Evolutionary conservation across 1,140 invertebrate genomes (phyloP).

Genomic region (Bombus difficillimus): DNA sequence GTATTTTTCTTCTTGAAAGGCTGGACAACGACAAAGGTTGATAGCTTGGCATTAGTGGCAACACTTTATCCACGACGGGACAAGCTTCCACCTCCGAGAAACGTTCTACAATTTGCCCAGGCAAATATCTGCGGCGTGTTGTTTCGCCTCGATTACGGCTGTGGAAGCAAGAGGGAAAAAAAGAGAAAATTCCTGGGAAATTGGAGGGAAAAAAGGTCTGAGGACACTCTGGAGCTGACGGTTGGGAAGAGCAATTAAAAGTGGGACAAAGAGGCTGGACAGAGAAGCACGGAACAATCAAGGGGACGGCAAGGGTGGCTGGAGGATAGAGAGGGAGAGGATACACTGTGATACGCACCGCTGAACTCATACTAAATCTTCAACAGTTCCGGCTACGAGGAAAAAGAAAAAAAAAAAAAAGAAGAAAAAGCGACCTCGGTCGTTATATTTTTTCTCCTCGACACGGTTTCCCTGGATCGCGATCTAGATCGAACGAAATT

Average conservation of each 20-base stretch:
- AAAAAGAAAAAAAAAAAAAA: slow-evolving; percentile 3
- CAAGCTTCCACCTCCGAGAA: neutral
- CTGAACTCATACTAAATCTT: slow-evolving; percentile 15
- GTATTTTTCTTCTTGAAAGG: neutral
- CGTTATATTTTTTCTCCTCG: neutral
- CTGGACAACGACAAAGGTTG: neutral
- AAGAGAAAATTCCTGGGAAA: slow-evolving; percentile 32
- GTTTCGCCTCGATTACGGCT: slow-evolving; percentile 14
- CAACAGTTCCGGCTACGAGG: slow-evolving; percentile 15
- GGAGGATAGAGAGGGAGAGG: neutral
- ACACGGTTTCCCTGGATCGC: neutral
- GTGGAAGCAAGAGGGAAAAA: neutral
- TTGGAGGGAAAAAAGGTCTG: slow-evolving; percentile 18
- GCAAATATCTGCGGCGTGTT: slow-evolving; percentile 13
- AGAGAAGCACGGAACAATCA: slow-evolving; percentile 18
- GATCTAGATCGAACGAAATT: neutral
- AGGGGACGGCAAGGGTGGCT: neutral
- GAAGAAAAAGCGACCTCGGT: neutral
- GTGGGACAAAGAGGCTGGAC: slow-evolving; percentile 20
- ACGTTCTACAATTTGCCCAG: slow-evolving; percentile 22
- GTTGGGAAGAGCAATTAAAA: slow-evolving; percentile 44
- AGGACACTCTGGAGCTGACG: slow-evolving; percentile 3
- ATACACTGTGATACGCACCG: slow-evolving; percentile 14
- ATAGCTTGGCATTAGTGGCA: neutral
- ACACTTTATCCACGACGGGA: slow-evolving; percentile 18